phyloP scores from a whole-genome alignment of 2,888 invertebrate genomes.

The Drosophila conformis region DNA sequence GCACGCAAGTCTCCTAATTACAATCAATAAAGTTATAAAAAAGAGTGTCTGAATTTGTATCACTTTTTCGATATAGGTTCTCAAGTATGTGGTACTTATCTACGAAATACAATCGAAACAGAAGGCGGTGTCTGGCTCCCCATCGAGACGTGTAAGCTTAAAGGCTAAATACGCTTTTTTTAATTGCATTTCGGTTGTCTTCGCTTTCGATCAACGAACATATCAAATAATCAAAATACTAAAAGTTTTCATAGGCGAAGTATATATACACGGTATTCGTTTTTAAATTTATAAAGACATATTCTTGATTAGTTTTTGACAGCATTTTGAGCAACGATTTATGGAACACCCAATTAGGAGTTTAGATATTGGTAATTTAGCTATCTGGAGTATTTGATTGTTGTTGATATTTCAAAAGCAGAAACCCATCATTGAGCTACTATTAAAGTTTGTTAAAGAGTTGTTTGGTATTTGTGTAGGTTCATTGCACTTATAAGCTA shows the following conservation, averaged over 20 bases:
- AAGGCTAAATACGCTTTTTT: constrained; percentile 11
- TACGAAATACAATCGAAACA: constrained; percentile 22
- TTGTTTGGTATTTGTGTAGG: constrained; percentile 5
- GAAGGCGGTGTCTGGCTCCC: constrained; percentile 1
- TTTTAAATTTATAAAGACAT: constrained; percentile 2
- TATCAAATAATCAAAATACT: constrained; percentile 11
- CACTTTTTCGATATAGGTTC: constrained; percentile 45
- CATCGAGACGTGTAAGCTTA: constrained; percentile 18
- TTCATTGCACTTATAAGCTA: constrained; percentile 70
- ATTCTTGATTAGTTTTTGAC: constrained; percentile 10
- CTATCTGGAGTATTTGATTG: constrained; percentile 31
- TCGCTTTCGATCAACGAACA: constrained; percentile 6
- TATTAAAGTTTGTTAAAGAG: constrained; percentile 19
- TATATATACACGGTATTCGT: constrained; percentile 41
- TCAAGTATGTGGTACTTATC: constrained; percentile 2
- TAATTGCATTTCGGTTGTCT: constrained; percentile 4
- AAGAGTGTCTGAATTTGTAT: constrained; percentile 48
- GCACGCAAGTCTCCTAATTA: constrained; percentile 55
- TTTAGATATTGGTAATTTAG: constrained; percentile 16
- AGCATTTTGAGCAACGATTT: constrained; percentile 24
- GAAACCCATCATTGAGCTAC: constrained; percentile 42
- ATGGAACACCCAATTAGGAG: neutral
- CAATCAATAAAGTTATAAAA: constrained; percentile 54
- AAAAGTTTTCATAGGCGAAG: constrained; percentile 6
- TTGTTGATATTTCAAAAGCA: constrained; percentile 25